phyloP scores from a whole-genome alignment of 2,797 vertebrate species.

The Eulemur mongoz region DNA sequence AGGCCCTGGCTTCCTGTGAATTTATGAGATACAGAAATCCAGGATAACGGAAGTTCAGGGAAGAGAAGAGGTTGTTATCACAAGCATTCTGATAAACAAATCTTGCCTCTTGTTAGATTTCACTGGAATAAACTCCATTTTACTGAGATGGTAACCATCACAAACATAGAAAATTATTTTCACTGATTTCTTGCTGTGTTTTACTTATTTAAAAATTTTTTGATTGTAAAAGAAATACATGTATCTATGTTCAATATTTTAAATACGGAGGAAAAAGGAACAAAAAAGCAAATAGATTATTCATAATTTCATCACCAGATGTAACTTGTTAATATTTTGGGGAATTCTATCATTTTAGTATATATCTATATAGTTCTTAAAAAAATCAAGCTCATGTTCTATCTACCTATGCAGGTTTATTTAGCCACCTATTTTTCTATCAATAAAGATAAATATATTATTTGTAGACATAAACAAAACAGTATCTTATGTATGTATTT shows the following conservation, averaged over 20 bases:
- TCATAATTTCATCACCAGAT: background rate
- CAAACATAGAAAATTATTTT: background rate
- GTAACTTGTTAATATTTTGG: background rate
- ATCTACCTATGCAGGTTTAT: background rate
- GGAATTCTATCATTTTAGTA: background rate
- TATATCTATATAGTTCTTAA: background rate
- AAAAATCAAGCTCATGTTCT: background rate
- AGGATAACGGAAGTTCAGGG: constrained; percentile 15
- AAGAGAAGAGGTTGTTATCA: background rate
- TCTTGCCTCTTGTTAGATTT: background rate
- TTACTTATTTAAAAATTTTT: background rate
- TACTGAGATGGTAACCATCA: background rate
- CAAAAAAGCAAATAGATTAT: background rate
- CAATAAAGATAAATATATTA: background rate
- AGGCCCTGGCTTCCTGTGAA: background rate
- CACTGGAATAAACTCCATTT: background rate
- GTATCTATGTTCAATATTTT: background rate
- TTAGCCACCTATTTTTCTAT: background rate
- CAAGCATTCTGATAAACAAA: constrained; percentile 6
- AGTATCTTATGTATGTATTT: background rate
- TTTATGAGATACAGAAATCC: background rate
- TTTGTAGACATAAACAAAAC: background rate
- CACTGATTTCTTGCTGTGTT: background rate
- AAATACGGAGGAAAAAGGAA: background rate
- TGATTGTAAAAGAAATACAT: background rate